Evolutionary conservation across 1,140 invertebrate species (phyloP), one percentile per base, ranked within the genome.

Genomic region (Cydia amplana): DNA sequence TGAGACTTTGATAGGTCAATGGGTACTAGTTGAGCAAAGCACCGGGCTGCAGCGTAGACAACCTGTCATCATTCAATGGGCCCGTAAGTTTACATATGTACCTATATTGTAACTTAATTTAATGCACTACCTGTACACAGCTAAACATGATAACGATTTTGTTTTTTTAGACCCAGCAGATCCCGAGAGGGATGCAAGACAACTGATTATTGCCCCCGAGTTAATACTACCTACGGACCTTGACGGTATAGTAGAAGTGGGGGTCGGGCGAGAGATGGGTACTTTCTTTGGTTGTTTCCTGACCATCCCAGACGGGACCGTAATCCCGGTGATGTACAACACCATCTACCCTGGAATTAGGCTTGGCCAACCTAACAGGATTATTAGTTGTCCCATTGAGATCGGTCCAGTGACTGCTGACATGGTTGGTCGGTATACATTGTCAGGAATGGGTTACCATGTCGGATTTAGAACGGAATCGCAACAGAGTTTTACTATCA

Each of bases 61-160:
- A 49, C 72, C 72, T 32, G 72, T 73, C 16, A 49, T 49, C 32
- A 51, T 73, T 51, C 32, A 40, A 25, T 73, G 49, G 43, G 72
- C 43, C 23, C 43, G 72, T 51, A 51, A 51, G 72, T 73, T 40
- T 1, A 43, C 23, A 1, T 25, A 12, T 40, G 10, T 40, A 12
- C 7, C 6, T 36, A 36, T 36, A 36, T 36, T 40, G 20, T 28
- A 40, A 18, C 36, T 7, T 43, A 18, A 51, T n/a, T 14, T 51
- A 51, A n/a, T 28, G 10, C 60, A 64, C 2, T 9, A 25, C 10
- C 23, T 20, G 25, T 40, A 72, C 9, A 65, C 60, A 20, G 9
- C 20, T 16, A 20, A 18, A 18, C 7, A 60, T 18, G 4, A 64
- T 32, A 28, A 28, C 12, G 14, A 32, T 16, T 28, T 28, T 6